Base-by-base conservation (phyloP, 2,797 vertebrate species). In the Thaleichthys pacificus region DNA sequence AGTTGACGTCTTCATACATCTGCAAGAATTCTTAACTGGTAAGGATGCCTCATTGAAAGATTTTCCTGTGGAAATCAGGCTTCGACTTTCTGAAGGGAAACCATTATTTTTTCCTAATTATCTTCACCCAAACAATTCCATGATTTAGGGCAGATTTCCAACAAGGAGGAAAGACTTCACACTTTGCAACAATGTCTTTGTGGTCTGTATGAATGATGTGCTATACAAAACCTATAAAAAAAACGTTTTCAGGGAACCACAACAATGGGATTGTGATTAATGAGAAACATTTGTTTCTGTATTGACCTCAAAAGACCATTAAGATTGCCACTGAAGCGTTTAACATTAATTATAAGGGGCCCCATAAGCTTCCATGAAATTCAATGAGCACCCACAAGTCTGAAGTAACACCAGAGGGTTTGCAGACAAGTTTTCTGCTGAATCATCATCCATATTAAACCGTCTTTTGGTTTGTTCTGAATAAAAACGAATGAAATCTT, bases 241-340 rank as follows among this genome's bases (percentile, higher is more conserved):
- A 88, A 78, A 0, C 68, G 67, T 77, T 79, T 75, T 69, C 69
- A 49, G 77, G 60, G 81, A 87, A 85, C 77, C 72, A 81, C 75
- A 86, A 87, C 84, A 87, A 86, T 83, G 68, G 80, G 78, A 80
- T 81, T 85, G 71, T 87, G 83, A 91, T 91, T 91, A 91, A 91
- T 91, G 87, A 85, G 84, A 89, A 89, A 91, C 83, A 85, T 90
- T 89, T 79, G 82, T 86, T 92, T 92, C 82, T 86, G 82, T 87
- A 87, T 85, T 92, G 88, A 90, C 84, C 88, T 88, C 89, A 91
- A 91, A 92, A 90, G 84, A 82, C 91, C 86, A 93, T 91, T 91
- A 93, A 89, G 84, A 91, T 85, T 88, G 86, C 77, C 88, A 89
- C 82, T 90, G 84, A 89, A 88, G 88, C 89, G 74, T 90, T 91